Base-by-base conservation (phyloP, 2,888 invertebrate species). In the Cephus sareptanus region DNA sequence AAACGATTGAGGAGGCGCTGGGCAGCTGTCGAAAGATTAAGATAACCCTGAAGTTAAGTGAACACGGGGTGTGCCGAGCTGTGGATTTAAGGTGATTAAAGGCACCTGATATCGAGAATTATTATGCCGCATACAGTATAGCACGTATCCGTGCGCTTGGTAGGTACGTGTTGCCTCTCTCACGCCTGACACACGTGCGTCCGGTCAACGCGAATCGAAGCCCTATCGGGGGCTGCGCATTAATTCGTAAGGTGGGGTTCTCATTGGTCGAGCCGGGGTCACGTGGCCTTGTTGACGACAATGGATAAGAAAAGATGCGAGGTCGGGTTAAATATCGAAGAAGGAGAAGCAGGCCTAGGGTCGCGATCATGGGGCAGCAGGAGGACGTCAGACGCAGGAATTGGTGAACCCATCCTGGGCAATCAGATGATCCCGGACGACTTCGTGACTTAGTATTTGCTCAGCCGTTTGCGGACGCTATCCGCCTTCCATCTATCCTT, bases 51-150 rank as follows among this genome's bases (percentile, higher is more conserved):
- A 89, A 90, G 88, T 88, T 89, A 90, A 90, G 89, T 87, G 89
- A 87, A 88, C 79, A 88, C 84, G 85, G 87, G 89, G 89, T 90
- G 87, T 89, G 88, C 85, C 87, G 81, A 83, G 79, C 88, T 90
- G 91, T 91, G 91, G 91, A 90, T 90, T 91, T 90, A 90, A 91
- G 90, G 87, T 90, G 91, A 91, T 91, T 90, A 90, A 91, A 91
- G 90, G 89, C 90, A 91, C 90, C 90, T 89, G 90, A 91, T 91
- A 91, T 90, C 88, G 86, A 89, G 88, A 90, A 91, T 91, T 91
- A 90, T 90, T 90, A 90, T 88, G 88, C 87, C 87, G 70, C 70
- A 86, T 88, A 87, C 88, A 89, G 40, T 40, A 40, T 40, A 40
- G 15, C 40, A 15, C 15, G 4, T 40, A 40, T 40, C 40, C 4